Conservation (phyloP, 2,797 vertebrate species). For the Urophycis tenuis region DNA sequence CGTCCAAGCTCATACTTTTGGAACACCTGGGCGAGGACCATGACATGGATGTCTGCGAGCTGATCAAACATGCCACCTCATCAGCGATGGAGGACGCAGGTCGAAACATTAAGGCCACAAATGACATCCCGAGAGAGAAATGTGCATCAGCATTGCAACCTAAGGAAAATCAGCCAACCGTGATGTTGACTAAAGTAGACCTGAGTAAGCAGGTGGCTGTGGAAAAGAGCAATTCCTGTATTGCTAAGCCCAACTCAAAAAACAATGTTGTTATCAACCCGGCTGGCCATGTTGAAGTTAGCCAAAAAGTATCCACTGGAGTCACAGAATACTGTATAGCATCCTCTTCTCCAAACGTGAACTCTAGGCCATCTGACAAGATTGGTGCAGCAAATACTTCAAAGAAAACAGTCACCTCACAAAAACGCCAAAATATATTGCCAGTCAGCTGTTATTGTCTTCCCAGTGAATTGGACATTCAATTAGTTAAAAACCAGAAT, state of each 20-base stretch:
- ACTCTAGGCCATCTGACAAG: slow-evolving; percentile 66
- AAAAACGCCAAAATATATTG: too few species aligned
- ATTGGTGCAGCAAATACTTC: slow-evolving; percentile 58
- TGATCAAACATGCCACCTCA: slow-evolving; percentile 63
- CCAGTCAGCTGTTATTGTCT: slow-evolving; percentile 33
- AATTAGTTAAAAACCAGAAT: slow-evolving; percentile 56
- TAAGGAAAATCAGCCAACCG: slow-evolving; percentile 51
- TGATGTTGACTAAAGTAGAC: slow-evolving; percentile 74
- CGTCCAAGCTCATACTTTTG: slow-evolving; percentile 81
- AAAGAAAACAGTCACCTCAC: slow-evolving; percentile 68
- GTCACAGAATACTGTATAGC: slow-evolving; percentile 64
- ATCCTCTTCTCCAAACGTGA: slow-evolving; percentile 60
- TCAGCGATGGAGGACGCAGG: slow-evolving; percentile 55
- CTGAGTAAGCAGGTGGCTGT: slow-evolving; percentile 62
- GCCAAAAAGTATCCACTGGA: slow-evolving; percentile 68
- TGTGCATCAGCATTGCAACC: slow-evolving; percentile 74
- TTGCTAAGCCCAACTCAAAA: slow-evolving; percentile 56
- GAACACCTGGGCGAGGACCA: slow-evolving; percentile 83
- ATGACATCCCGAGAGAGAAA: slow-evolving; percentile 65
- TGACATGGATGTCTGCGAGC: slow-evolving; percentile 54
- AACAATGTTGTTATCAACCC: slow-evolving; percentile 56
- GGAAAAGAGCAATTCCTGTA: slow-evolving; percentile 46
- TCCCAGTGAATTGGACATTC: slow-evolving; percentile 68
- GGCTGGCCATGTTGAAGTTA: slow-evolving; percentile 67
- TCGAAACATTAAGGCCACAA: slow-evolving; percentile 61